phyloP scores from a whole-genome alignment of 2,797 vertebrate genomes.

The Melanotaenia parkinsoni region DNA sequence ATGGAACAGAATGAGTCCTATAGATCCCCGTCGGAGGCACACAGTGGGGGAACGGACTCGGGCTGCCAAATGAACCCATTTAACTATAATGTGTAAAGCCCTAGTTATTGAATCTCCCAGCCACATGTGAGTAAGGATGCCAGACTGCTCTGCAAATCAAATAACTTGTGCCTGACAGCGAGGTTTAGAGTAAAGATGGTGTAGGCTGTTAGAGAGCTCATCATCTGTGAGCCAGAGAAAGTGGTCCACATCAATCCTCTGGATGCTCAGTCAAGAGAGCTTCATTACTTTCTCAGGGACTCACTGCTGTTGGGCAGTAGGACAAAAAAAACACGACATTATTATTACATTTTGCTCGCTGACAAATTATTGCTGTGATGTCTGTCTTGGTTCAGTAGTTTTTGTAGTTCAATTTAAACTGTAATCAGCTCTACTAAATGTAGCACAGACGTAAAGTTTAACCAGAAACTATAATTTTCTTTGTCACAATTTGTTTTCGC shows the following conservation, averaged over 20 bases:
- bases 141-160: conserved; percentile 49
- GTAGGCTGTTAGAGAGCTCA: conserved; percentile 30
- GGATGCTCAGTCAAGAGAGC: conserved; percentile 13
- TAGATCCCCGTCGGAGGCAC: conserved; percentile 64
- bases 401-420: conserved; percentile 46
- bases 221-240: conserved; percentile 31
- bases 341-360: conserved; percentile 43
- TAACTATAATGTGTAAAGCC: conserved; percentile 67
- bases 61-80: conserved; percentile 71
- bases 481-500: conserved; percentile 47
- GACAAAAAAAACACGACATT: conserved; percentile 28
- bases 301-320: conserved; percentile 26
- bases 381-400: conserved; percentile 39
- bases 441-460: conserved; percentile 41
- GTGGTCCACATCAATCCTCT: conserved; percentile 22
- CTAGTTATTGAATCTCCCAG: conserved; percentile 55
- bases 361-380: conserved; percentile 46
- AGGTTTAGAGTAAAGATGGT: conserved; percentile 32
- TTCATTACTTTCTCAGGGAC: conserved; percentile 34
- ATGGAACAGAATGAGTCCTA: conserved; percentile 70
- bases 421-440: conserved; percentile 39
- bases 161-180: conserved; percentile 36
- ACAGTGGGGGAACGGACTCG: conserved; percentile 44
- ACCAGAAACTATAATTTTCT: conserved; percentile 45
- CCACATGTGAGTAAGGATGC: conserved; percentile 39